Evolutionary conservation across 2,113 vertebrate species (phyloP).

Genomic region (Cephalopterus ornatus): DNA sequence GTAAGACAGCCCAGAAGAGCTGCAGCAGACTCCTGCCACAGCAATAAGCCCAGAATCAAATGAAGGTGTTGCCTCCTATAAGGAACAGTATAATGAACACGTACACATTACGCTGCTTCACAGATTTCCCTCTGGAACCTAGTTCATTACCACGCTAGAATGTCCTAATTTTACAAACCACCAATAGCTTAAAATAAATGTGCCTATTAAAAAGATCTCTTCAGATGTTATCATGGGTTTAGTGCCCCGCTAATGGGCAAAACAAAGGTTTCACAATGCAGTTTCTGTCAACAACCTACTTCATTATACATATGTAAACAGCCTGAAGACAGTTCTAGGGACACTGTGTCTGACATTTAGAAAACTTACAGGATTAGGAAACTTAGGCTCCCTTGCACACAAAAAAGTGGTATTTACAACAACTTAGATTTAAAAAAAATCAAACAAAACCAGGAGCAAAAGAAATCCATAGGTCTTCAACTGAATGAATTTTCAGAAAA

Average conservation of each 20-base stretch:
- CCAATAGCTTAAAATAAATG: background rate
- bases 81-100: background rate
- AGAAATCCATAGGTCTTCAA: background rate
- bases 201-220: background rate
- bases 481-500: slow-evolving; percentile 3
- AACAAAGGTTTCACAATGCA: background rate
- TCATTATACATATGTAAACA: background rate
- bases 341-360: slow-evolving; percentile 6
- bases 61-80: background rate
- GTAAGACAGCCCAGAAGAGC: background rate
- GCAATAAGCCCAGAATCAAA: background rate
- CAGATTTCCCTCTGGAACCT: background rate
- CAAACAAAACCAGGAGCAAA: background rate
- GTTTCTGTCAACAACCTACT: background rate
- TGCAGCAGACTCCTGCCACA: background rate
- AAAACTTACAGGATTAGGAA: slow-evolving; percentile 55
- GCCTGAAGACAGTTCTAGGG: background rate
- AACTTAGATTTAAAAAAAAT: background rate
- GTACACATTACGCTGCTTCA: background rate
- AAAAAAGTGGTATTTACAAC: slow-evolving; percentile 51
- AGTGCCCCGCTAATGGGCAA: background rate
- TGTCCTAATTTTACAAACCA: background rate
- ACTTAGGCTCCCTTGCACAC: slow-evolving; percentile 16
- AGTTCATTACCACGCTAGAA: background rate
- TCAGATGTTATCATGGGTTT: background rate